Evolutionary conservation across 2,888 invertebrate genomes (phyloP).

Genomic region (Apamea sordens): DNA sequence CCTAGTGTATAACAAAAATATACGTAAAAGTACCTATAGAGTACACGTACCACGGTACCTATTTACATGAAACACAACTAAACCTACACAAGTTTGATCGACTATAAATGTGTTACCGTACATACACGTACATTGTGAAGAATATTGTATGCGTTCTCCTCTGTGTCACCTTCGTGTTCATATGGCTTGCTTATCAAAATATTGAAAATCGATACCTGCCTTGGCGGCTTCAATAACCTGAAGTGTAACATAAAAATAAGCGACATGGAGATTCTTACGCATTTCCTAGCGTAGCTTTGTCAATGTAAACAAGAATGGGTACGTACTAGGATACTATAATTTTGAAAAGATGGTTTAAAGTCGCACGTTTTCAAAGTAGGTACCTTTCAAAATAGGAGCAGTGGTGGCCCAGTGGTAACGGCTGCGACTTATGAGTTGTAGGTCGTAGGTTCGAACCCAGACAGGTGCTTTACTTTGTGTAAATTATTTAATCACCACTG

Average conservation of each 20-base stretch:
- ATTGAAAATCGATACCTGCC: conserved; percentile 64
- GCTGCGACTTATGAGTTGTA: no score
- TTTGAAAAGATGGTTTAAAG: conserved; percentile 1
- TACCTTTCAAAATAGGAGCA: no score
- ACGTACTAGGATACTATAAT: not conserved
- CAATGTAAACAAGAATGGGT: not conserved
- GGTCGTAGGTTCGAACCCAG: no score
- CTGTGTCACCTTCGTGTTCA: conserved; percentile 40
- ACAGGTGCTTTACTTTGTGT: no score
- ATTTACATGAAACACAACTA: not conserved
- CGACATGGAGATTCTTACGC: conserved; percentile 20
- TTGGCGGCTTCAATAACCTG: conserved; percentile 52
- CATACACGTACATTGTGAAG: conserved; percentile 12
- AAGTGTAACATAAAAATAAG: conserved; percentile 54
- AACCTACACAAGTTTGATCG: not conserved
- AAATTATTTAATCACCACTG: no score
- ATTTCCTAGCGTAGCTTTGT: conserved; percentile 25
- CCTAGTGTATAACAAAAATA: conserved; percentile 6
- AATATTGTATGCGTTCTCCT: conserved; percentile 29
- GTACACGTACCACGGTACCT: not conserved
- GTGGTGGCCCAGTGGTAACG: no score
- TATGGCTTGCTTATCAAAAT: conserved; percentile 62
- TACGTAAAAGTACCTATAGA: not conserved
- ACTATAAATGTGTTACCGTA: not conserved
- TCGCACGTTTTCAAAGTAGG: conserved; percentile 14